Base-by-base conservation (phyloP, 2,113 vertebrate species). In the Mola mola region DNA sequence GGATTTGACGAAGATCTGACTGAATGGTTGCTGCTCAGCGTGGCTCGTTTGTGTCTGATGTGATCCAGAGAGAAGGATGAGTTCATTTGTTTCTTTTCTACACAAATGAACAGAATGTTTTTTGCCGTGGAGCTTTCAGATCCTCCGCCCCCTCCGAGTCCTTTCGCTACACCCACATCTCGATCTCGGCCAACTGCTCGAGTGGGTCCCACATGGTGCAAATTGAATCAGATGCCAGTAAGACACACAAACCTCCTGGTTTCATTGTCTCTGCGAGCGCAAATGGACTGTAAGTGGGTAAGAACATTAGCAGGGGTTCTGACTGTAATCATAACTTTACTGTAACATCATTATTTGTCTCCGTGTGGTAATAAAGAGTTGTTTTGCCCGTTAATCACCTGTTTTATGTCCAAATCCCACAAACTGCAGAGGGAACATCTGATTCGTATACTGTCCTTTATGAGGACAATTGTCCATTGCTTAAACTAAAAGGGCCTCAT, bases 161-260 rank as follows among this genome's bases (percentile, higher is more conserved):
- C 61, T 71, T 76, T 72, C 65, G 75, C 62, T 52, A 79, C 87
- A 68, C 83, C 87, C 84, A 88, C 87, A 71, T 75, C 71, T 75
- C 62, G 44, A 73, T 73, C 75, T 53, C 24, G 65, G 80, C 84
- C 78, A 80, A 80, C 53, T 78, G 75, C 75, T 85, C 72, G 47
- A 57, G 19, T 47, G 38, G 75, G 75, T 74, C 73, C 73, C 81
- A 82, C 79, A 75, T 79, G 76, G 68, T 74, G 60, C 42, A 73
- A 65, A 78, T 36, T 64, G 62, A 80, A 76, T 80, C 42, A 52
- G 72, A 72, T 13, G 22, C 72, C 62, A 69, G 53, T 65, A 42
- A 66, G 43, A 59, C 24, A 22, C 52, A 36, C 33, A 57, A 64
- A 66, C 34, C 51, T 58, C 17, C 40, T 36, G 34, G 50, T 49